A percentile compares a stretch with the other conserved stretches of the same genome.
phyloP scores from a whole-genome alignment of 2,888 invertebrate genomes.

The Hemicrepidius hirtus region DNA sequence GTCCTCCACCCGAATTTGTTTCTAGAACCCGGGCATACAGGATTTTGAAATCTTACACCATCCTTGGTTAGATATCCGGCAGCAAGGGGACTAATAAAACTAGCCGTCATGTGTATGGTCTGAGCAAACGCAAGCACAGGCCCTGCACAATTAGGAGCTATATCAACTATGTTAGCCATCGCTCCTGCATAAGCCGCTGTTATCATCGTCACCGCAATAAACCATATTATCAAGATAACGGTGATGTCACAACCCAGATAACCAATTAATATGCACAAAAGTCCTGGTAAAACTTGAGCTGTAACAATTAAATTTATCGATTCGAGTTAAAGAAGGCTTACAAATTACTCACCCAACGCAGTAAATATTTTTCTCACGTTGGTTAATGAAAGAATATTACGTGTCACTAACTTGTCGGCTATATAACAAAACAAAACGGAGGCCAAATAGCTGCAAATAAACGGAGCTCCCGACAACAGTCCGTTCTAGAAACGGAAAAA shows the following conservation, averaged over 20 bases:
- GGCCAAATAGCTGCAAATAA: conserved; percentile 81
- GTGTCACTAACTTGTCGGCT: conserved; percentile 78
- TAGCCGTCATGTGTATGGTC: conserved; percentile 86
- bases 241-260: conserved; percentile 78
- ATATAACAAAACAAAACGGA: conserved; percentile 82
- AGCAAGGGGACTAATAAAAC: conserved; percentile 80
- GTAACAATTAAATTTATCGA: conserved; percentile 52
- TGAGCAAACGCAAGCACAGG: conserved; percentile 84
- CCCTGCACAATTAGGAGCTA: conserved; percentile 86
- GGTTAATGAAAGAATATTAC: conserved; percentile 76
- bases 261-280: conserved; percentile 78
- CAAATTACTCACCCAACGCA: conserved; percentile 71
- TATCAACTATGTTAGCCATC: conserved; percentile 85
- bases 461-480: conserved; percentile 80
- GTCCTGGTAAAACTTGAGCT: conserved; percentile 82
- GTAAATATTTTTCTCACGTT: conserved; percentile 82
- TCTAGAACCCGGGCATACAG: too few relatives aligned
- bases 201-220: conserved; percentile 80
- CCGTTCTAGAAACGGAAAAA: conserved; percentile 74
- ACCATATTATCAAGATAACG: conserved; percentile 79
- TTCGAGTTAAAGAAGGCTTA: not conserved
- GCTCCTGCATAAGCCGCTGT: conserved; percentile 84
- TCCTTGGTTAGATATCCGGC: conserved; percentile 78
- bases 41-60: conserved; percentile 72
- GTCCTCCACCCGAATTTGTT: too few relatives aligned